These are phyloP conservation scores for Sphaeridia pumilis DNA, from an alignment of 2,888 invertebrate species.

Conservation along the genomic window DNA sequence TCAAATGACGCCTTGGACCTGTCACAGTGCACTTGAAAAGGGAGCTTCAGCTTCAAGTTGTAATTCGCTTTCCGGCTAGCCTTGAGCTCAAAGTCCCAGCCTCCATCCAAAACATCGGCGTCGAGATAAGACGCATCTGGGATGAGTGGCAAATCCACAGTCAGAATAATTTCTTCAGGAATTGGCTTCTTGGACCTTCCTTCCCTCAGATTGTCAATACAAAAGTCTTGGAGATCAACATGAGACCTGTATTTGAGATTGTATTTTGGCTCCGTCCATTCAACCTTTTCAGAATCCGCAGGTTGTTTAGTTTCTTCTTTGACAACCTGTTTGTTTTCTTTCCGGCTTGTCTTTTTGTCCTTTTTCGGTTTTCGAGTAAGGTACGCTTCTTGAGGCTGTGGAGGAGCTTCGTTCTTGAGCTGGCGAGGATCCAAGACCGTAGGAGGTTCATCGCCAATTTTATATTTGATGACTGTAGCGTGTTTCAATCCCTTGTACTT, in stretches of 20 bases:
- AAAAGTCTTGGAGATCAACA: conserved; percentile 70
- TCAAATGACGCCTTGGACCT: conserved; percentile 80
- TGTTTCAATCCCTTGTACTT: conserved; percentile 38
- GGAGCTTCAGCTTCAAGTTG: conserved; percentile 62
- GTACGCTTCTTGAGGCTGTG: conserved; percentile 21
- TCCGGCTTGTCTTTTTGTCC: neutral
- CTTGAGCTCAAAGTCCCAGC: conserved; percentile 59
- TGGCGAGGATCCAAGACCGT: conserved; percentile 24
- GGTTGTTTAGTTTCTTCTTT: neutral
- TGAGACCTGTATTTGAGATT: conserved; percentile 66
- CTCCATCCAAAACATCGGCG: conserved; percentile 63
- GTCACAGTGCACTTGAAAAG: conserved; percentile 68
- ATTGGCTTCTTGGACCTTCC: conserved; percentile 60
- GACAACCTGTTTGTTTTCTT: too few species aligned
- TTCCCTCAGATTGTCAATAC: conserved; percentile 51
- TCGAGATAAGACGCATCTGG: conserved; percentile 51
- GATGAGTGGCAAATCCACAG: conserved; percentile 70
- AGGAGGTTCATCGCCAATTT: conserved; percentile 27
- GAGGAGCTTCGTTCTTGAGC: conserved; percentile 27
- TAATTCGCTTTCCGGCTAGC: conserved; percentile 70
- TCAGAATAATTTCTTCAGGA: conserved; percentile 66
- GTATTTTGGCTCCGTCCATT: conserved; percentile 66
- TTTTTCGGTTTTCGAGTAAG: neutral
- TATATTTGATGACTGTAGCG: conserved; percentile 32
- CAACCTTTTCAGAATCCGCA: conserved; percentile 20